phyloP scores from a whole-genome alignment of 2,888 invertebrate species.

The Furcula furcula region DNA sequence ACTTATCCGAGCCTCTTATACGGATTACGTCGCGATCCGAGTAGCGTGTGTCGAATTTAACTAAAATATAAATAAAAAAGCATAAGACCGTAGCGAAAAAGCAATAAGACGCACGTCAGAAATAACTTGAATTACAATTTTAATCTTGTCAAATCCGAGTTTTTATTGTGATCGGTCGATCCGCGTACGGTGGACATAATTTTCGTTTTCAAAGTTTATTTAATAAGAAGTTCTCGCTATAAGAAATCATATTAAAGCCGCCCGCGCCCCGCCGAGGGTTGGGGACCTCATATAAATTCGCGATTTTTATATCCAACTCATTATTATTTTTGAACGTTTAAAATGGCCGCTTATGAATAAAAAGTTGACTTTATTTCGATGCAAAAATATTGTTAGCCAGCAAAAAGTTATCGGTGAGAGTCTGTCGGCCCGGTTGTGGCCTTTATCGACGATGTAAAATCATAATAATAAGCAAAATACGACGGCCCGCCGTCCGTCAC shows the following conservation, averaged over 20 bases:
- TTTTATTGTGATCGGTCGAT: conserved; percentile 70
- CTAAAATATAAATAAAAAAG: conserved; percentile 46
- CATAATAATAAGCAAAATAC: conserved; percentile 39
- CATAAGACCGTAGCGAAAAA: conserved; percentile 66
- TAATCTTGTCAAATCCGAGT: conserved; percentile 80
- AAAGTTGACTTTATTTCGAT: conserved; percentile 70
- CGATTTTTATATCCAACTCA: conserved; percentile 74
- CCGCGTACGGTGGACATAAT: conserved; percentile 63
- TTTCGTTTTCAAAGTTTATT: conserved; percentile 76
- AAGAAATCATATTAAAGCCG: conserved; percentile 71
- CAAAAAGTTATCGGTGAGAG: conserved; percentile 49
- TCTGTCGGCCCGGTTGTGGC: conserved; percentile 22
- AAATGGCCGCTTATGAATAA: conserved; percentile 72
- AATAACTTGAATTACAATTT: conserved; percentile 79
- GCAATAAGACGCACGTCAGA: conserved; percentile 76
- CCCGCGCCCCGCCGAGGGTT: conserved; percentile 38
- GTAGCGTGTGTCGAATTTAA: conserved; percentile 41
- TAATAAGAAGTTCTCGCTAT: conserved; percentile 69
- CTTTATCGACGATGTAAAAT: conserved; percentile 39
- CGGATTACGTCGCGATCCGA: conserved; percentile 47
- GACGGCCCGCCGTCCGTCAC: conserved; percentile 24
- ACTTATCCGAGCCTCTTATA: conserved; percentile 32
- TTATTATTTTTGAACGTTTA: conserved; percentile 71
- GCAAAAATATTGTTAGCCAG: conserved; percentile 67
- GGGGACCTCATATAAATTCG: conserved; percentile 66